Evolutionary conservation across 2,797 vertebrate genomes (phyloP).

Genomic region (Lepus townsendii): DNA sequence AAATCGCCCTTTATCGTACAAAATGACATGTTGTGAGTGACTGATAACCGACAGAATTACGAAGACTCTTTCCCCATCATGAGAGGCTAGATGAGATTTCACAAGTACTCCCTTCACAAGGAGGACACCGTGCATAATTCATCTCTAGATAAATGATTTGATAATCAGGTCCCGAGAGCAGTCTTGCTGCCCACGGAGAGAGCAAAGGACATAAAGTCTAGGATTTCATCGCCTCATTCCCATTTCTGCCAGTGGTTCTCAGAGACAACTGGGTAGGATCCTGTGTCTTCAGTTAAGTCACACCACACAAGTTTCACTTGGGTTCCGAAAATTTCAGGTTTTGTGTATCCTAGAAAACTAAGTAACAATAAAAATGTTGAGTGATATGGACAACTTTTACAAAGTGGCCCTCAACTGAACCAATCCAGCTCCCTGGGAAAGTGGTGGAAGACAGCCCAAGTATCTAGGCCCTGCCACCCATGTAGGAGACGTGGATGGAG

Average conservation of each 20-base stretch:
- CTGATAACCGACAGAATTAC: constrained; percentile 51
- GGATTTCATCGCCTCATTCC: background rate
- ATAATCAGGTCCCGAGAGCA: background rate
- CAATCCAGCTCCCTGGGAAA: no score
- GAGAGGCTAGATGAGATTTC: constrained; percentile 61
- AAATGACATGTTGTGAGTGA: constrained; percentile 30
- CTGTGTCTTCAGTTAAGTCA: constrained; percentile 6
- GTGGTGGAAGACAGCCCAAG: no score
- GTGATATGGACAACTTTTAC: background rate
- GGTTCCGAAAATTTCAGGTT: background rate
- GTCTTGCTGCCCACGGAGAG: background rate
- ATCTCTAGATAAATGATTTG: constrained; percentile 61
- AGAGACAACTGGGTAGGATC: background rate
- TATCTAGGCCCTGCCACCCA: no score
- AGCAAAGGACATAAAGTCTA: background rate
- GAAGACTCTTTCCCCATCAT: constrained; percentile 43
- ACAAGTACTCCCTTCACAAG: background rate
- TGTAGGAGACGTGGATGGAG: no score
- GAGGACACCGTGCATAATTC: constrained; percentile 56
- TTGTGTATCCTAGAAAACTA: constrained; percentile 40
- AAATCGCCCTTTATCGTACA: constrained; percentile 7
- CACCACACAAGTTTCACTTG: background rate
- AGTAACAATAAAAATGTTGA: constrained; percentile 24
- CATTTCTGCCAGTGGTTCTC: background rate
- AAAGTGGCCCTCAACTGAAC: background rate